Percentiles rank a stretch among this genome's conserved stretches.
Conservation (phyloP, 2,888 invertebrate species). For the Encarsia formosa region DNA sequence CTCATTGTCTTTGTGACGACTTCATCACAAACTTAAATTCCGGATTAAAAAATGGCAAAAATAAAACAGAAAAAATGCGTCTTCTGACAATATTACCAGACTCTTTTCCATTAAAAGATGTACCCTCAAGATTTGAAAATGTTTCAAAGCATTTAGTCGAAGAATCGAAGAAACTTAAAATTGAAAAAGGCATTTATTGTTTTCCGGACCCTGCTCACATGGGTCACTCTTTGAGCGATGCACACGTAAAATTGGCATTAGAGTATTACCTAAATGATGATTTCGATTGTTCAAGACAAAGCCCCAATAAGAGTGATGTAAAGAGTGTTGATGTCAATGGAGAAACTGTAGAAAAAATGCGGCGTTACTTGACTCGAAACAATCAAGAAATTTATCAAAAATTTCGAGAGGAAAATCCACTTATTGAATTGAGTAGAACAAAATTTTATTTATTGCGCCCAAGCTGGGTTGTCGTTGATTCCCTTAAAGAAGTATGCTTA, state of each 20-base stretch:
- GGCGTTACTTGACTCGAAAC: conserved; percentile 5
- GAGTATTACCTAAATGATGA: not conserved
- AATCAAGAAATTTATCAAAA: not conserved
- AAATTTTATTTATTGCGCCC: conserved; percentile 6
- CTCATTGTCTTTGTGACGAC: too few relatives aligned
- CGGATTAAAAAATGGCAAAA: not conserved
- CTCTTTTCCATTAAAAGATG: not conserved
- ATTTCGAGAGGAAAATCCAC: conserved; percentile 3
- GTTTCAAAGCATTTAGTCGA: not conserved
- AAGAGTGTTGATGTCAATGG: not conserved
- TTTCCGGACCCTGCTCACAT: not conserved
- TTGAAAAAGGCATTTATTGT: not conserved
- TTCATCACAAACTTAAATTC: too few relatives aligned
- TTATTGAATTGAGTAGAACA: not conserved
- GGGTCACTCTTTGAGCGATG: not conserved
- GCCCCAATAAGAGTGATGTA: conserved; percentile 2
- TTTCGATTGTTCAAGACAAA: conserved; percentile 8
- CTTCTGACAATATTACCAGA: not conserved
- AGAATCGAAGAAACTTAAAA: not conserved
- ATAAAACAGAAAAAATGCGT: not conserved
- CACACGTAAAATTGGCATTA: not conserved
- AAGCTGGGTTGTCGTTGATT: not conserved
- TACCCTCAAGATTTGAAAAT: not conserved
- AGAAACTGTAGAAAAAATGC: not conserved
- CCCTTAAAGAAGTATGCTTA: conserved; percentile 2